Base-by-base conservation (phyloP, 2,797 vertebrate species). In the Nasua narica region DNA sequence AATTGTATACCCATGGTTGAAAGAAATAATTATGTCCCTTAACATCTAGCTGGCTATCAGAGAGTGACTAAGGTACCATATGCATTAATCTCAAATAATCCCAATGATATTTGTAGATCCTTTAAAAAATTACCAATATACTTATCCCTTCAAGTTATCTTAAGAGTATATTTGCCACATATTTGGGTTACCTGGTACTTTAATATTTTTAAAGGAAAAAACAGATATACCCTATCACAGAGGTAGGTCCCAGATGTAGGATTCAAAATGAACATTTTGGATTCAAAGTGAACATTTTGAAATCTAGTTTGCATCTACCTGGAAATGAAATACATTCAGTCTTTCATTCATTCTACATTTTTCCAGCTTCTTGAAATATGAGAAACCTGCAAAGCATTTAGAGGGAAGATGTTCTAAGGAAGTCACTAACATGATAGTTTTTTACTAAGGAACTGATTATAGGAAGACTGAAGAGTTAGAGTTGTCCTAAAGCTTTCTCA, bases 251-350 rank as follows among this genome's bases (percentile, higher is more conserved):
- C 6, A 62, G n/a, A 7, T 65, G 7, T 8, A 83, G 60, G 40
- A 83, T 86, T 91, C 82, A 6, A 87, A 95, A 90, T 65, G 6
- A 60, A 94, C 23, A 78, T 67, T 85, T n/a, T n/a, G 60, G 40
- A 83, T 86, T 91, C 82, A 6, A 87, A 95, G 87, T 65, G 6
- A 60, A 94, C 23, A 78, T 67, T 85, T 67, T 82, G 10, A 74
- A 86, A 87, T 69, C 8, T 48, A 4, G 11, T 93, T 91, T 93
- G 21, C 52, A 46, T 86, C 77, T 87, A 62, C 35, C 25, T 60
- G 90, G 16, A 95, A 90, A 88, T 96, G 48, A 92, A 91, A 87
- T 67, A 67, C 23, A 85, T 54, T 74, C n/a, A 76, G 43, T 62
- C n/a, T 79, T 89, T 8, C 16, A 93, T 35, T 87, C 12, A 91